Conservation (phyloP, 2,113 vertebrate genomes). For the Salvator merianae region DNA sequence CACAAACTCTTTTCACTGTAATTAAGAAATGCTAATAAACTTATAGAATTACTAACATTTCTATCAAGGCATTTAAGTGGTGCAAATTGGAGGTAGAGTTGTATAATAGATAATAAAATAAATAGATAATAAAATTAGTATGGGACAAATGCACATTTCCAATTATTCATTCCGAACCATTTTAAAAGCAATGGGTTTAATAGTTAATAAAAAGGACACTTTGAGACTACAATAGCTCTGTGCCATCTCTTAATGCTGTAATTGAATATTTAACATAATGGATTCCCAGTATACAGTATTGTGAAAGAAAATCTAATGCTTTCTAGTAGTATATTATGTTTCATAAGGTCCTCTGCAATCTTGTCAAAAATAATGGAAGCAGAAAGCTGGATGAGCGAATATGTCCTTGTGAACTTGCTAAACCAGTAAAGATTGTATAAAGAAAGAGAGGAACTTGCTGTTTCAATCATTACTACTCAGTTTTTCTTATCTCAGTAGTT, state of each 20-base stretch:
- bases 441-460: not conserved
- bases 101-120: not conserved
- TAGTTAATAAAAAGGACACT: not conserved
- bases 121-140: not conserved
- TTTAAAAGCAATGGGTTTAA: not conserved
- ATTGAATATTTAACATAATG: not conserved
- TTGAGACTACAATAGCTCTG: not conserved
- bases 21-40: too few relatives aligned
- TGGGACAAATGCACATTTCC: not conserved
- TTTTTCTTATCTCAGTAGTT: not conserved
- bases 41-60: too few relatives aligned
- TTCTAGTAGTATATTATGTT: not conserved
- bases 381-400: not conserved
- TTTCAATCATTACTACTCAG: not conserved
- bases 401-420: not conserved
- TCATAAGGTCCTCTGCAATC: constrained; percentile 8
- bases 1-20: too few relatives aligned
- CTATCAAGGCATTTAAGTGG: too few relatives aligned
- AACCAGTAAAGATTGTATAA: not conserved
- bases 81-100: too few relatives aligned
- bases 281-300: not conserved
- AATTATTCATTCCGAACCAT: not conserved
- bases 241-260: not conserved
- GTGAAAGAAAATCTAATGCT: not conserved
- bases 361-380: constrained; percentile 10